Evolutionary conservation across 2,797 vertebrate species (phyloP), one percentile per base, ranked within the genome.

Genomic region (Acropternis orthonyx): DNA sequence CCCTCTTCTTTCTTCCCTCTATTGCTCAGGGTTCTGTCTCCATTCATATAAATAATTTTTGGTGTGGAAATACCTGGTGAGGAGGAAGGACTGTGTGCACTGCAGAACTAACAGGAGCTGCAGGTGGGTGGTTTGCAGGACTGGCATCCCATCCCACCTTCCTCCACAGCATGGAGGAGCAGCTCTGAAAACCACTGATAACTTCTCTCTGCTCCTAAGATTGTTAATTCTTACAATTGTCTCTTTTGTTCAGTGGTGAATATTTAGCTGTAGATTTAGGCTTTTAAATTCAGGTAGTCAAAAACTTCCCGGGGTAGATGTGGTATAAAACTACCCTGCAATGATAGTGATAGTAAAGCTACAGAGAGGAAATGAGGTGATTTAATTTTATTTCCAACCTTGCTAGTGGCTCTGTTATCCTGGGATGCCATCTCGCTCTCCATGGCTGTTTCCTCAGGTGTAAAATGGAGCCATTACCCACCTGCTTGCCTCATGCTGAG

Each of bases 401-500:
- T 27, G 43, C 76, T 51, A 3, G 59, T 76, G 87, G 46, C 73
- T 92, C 52, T 39, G 46, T 77, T 88, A 37, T 73, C 75, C 75
- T 3, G 5, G n/a, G 56, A 80, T 91, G 85, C 84, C 93, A 49
- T 86, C 80, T 89, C 14, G 0, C 62, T 88, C 85, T 78, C 9
- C 1, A 3, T 9, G 43, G 75, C 77, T 55, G 58, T 75, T 93
- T 91, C 83, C 36, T 91, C 78, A 89, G 88, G 88, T 96, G 95
- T 91, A 78, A 96, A 93, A 81, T 56, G 78, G 69, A 94, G 54
- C 88, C 74, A 63, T 93, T 93, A 81, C 77, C 92, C 88, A 76
- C 83, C 41, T 85, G 73, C 76, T 94, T 67, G 21, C 44, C 76
- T 93, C 56, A 10, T 3, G 12, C 63, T 76, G 37, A 11, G 55